Conservation (phyloP, 2,113 vertebrate species). For the Cyanoliseus patagonus region DNA sequence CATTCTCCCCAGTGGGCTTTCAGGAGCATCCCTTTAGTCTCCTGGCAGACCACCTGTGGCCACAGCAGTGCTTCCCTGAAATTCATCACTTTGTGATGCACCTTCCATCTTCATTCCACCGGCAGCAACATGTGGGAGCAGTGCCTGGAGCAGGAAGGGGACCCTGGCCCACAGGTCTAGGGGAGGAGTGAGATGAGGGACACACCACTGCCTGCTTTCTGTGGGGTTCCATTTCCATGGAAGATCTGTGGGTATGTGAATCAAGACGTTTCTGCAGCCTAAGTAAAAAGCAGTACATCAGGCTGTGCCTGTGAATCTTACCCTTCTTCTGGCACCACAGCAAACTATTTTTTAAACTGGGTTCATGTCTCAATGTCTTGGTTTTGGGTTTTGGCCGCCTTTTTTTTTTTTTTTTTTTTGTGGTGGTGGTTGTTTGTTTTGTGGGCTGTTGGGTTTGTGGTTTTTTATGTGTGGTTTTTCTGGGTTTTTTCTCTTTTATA, state of each 20-base stretch:
- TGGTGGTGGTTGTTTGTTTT: no score
- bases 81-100: not conserved
- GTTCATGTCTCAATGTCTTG: not conserved
- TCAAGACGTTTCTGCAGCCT: not conserved
- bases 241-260: not conserved
- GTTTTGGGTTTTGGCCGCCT: not conserved
- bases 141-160: no score
- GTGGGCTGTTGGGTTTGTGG: not conserved
- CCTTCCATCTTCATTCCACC: accelerated
- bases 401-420: not conserved
- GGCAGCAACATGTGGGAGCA: not conserved
- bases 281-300: not conserved
- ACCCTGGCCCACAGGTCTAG: no score
- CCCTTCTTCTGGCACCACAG: not conserved
- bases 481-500: not conserved
- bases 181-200: not conserved
- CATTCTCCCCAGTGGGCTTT: not conserved
- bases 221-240: not conserved
- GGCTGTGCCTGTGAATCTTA: not conserved
- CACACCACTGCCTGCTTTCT: not conserved
- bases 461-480: not conserved
- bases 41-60: not conserved
- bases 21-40: not conserved
- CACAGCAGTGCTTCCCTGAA: not conserved
- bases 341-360: not conserved